Evolutionary conservation across 2,888 invertebrate species (phyloP), one percentile per base, ranked within the genome.

Genomic region (Frankliniella fusca): DNA sequence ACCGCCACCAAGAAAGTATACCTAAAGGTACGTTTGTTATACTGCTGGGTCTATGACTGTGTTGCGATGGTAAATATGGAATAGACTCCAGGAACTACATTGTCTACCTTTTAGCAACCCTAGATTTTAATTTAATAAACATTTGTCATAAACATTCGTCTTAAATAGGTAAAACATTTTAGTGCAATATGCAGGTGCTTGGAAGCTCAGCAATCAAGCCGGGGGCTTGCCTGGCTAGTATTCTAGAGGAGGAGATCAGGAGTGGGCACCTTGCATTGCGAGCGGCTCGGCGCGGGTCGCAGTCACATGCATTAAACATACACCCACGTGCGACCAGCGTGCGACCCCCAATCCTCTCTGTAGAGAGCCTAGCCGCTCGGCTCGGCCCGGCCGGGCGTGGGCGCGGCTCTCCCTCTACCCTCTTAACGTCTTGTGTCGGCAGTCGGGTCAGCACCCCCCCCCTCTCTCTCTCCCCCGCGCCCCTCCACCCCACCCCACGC

Each of bases 341-440:
- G 70, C 70, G 23, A 23, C 23, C 70, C 70, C 27, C 38, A 38
- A 38, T 38, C 38, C 38, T 38, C 38, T 38, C 38, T 5, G 38
- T 2, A 38, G 38, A 38, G 38, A 5, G 38, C 38, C 38, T 3
- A 5, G 61, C 61, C 61, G 15, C n/a, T n/a, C n/a, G 38, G 38
- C 38, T 5, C 2, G 38, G 38, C 2, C 38, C 38, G 38, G 38
- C 38, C 3, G 38, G 38, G 38, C 38, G 38, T 2, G 38, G 38
- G n/a, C n/a, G n/a, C 38, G 38, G 38, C 38, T 38, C 61, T 61
- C 61, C 61, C 61, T 3, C 54, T 54, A 38, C 38, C 38, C 38
- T 61, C 61, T 61, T 38, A 61, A 61, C 61, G 61, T 61, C 61
- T 61, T 61, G 61, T 61, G 61, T 61, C 61, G 61, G 54, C 38